Base-by-base conservation (phyloP, 2,113 vertebrate species). In the Pluvialis apricaria region DNA sequence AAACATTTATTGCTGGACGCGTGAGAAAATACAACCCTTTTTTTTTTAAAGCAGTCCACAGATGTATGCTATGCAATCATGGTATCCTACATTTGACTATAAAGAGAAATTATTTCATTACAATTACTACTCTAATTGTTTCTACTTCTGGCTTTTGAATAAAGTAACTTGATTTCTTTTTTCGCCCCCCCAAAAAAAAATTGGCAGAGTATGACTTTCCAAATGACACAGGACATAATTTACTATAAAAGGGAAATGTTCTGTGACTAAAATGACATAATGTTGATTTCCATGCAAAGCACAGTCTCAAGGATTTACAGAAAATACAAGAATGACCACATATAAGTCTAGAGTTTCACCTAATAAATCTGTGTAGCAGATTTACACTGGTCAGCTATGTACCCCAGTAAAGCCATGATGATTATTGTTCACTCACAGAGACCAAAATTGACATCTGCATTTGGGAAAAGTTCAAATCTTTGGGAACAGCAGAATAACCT, bases 231-330 rank as follows among this genome's bases (percentile, higher is more conserved):
- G 79, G 85, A 78, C 76, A 81, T 84, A 75, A 94, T 87, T 94
- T 84, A 81, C 45, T 57, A 94, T 62, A 94, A 93, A 94, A 94
- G 16, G 73, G 81, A 97, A 97, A 87, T 72, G 71, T 82, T 91
- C 91, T 96, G 86, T 91, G 89, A 96, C 94, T 92, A 87, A 96
- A 95, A 73, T 82, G 88, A 89, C 89, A 86, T 73, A 88, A 85
- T 36, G 70, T 58, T 82, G 86, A 95, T 94, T 96, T 91, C 58
- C 86, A 73, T 92, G 84, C 91, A 88, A 86, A 91, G n/a, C 84
- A 77, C 3, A 29, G 77, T 89, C 68, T 91, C 94, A 64, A 85
- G 88, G 78, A 93, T 86, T 95, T 96, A 87, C 40, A 80, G 86
- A 91, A 89, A 55, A 96, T 58, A 79, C 73, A 85, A 86, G 78